Conservation (phyloP, 2,888 invertebrate species). For the Parascotia fuliginaria region DNA sequence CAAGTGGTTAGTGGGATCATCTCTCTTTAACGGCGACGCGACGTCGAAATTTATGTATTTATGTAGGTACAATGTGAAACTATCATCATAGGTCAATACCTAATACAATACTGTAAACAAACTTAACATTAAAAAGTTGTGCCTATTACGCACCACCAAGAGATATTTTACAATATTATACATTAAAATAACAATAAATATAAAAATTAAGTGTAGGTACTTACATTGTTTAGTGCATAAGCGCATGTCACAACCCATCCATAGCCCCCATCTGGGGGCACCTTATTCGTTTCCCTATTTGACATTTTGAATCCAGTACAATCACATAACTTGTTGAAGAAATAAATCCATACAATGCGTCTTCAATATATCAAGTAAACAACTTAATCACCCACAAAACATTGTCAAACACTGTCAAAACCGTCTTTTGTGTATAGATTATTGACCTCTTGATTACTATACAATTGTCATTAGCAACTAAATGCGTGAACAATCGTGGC, state of each 20-base stretch:
- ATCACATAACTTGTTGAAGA: constrained; percentile 46
- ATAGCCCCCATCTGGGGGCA: constrained; percentile 88
- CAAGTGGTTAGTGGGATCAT: too few species aligned
- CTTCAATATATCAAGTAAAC: constrained; percentile 12
- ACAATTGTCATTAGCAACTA: constrained; percentile 19
- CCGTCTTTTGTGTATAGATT: constrained; percentile 25
- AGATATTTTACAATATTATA: too few species aligned
- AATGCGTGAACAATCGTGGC: constrained; percentile 33
- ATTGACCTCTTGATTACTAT: constrained; percentile 35
- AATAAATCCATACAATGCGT: background rate
- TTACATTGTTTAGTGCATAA: constrained; percentile 87
- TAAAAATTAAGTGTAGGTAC: constrained; percentile 52
- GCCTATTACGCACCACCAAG: too few species aligned
- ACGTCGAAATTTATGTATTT: too few species aligned
- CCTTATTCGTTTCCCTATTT: constrained; percentile 60
- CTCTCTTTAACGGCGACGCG: too few species aligned
- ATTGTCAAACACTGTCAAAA: constrained; percentile 34
- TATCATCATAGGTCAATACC: too few species aligned
- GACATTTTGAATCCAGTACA: constrained; percentile 53
- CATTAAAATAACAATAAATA: background rate
- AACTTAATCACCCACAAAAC: constrained; percentile 8
- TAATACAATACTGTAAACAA: too few species aligned
- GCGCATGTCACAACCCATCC: constrained; percentile 88
- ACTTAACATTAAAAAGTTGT: too few species aligned
- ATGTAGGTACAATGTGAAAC: too few species aligned